Base-by-base conservation (phyloP, 2,888 invertebrate species). In the Xanthorhoe spadicearia region DNA sequence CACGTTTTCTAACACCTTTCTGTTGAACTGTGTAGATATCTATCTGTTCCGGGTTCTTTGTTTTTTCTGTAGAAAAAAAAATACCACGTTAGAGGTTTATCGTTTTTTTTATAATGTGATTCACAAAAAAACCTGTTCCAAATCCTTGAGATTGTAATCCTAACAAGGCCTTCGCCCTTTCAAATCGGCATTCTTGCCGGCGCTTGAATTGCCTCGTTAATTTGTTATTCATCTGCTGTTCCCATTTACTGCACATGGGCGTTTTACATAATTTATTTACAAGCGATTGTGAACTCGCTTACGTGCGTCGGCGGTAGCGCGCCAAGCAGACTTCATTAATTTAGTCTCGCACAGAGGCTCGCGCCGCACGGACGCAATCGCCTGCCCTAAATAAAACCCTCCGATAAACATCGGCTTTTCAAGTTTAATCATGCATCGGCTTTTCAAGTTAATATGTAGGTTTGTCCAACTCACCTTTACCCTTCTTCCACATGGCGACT, bases 41-140 rank as follows among this genome's bases (percentile, higher is more conserved):
- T 90, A 96, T 94, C 90, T 95, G 94, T 86, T 95, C 95, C 83
- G 95, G 94, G 93, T 95, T 95, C 90, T 95, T 95, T 91, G 95
- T 95, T 92, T 95, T 95, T 92, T 96, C 96, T 96, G 92, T 77
- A 80, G 85, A 81, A 72, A 84, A 3, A 83, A 77, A 71, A 54
- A 70, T 32, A 69, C 51, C 46, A n/a, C 56, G 61, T 64, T 48
- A 65, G 64, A 71, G 18, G 32, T 50, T 13, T 68, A 61, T 73
- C 60, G 66, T 68, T 74, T 60, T 57, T 46, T 68, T n/a, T n/a
- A n/a, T 7, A 32, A 57, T 32, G 55, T 70, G 65, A 66, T 64
- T 66, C 61, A 68, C 35, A 50, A 66, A 59, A 66, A 59, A 73
- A 77, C 74, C 72, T 50, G 68, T 69, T 73, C 48, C n/a, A 52